phyloP scores from a whole-genome alignment of 1,140 invertebrate genomes.

The Acromyrmex heyeri region DNA sequence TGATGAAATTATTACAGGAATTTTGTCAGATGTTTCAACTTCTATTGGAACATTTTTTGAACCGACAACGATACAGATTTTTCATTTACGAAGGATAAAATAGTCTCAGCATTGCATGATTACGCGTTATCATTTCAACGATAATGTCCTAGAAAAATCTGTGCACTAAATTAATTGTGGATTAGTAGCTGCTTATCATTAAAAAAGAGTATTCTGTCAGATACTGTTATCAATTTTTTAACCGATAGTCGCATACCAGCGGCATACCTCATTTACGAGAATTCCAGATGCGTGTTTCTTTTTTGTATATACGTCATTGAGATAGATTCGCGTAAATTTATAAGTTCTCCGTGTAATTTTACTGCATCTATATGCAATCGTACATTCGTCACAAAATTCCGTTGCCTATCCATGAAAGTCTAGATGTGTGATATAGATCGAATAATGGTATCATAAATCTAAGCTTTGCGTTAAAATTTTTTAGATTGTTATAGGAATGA shows the following conservation, averaged over 20 bases:
- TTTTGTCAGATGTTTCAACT: background rate
- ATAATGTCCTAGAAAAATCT: conserved; percentile 27
- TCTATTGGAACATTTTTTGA: background rate
- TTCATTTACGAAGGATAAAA: background rate
- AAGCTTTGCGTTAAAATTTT: background rate
- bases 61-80: background rate
- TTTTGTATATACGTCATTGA: background rate
- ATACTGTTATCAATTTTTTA: conserved; percentile 34
- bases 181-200: conserved; percentile 39
- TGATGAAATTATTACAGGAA: background rate
- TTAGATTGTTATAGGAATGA: background rate
- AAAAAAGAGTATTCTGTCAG: background rate
- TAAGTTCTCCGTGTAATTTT: background rate
- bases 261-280: background rate
- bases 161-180: conserved; percentile 36
- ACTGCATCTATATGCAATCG: background rate
- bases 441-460: background rate
- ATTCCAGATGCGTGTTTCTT: background rate
- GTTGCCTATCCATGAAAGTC: conserved; percentile 17
- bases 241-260: conserved; percentile 6
- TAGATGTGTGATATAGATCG: background rate
- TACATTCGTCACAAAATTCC: conserved; percentile 30
- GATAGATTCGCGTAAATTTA: background rate
- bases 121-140: background rate
- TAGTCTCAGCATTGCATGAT: background rate